Evolutionary conservation across 2,113 vertebrate genomes (phyloP).

Genomic region (Pterophyllum scalare): DNA sequence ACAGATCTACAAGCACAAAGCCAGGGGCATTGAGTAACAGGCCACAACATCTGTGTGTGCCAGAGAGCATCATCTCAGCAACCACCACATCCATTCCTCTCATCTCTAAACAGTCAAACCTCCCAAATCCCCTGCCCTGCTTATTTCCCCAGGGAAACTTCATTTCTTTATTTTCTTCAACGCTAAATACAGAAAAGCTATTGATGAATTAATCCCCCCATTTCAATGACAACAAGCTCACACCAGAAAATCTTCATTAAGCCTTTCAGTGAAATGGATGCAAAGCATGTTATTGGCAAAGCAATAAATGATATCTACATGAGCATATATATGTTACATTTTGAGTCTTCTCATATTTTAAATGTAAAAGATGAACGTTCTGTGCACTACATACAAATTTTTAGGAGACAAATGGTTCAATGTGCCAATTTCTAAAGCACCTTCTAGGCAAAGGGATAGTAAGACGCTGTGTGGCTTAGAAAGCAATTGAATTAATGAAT

Average conservation of each 20-base stretch:
- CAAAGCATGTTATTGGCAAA: conserved; percentile 7
- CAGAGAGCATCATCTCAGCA: conserved; percentile 36
- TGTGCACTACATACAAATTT: background rate
- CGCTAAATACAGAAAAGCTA: conserved; percentile 24
- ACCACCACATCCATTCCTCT: background rate
- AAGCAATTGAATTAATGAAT: conserved; percentile 13
- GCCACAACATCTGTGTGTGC: conserved; percentile 28
- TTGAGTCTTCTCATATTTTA: conserved; percentile 22
- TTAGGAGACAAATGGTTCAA: background rate
- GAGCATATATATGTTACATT: background rate
- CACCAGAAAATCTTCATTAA: conserved; percentile 21
- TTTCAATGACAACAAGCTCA: conserved; percentile 11
- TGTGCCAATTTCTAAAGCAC: background rate
- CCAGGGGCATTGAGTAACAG: conserved; percentile 9
- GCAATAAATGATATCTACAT: conserved; percentile 24
- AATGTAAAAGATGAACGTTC: background rate
- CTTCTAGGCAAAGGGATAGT: background rate
- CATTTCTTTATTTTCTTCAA: background rate
- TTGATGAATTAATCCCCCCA: conserved; percentile 4
- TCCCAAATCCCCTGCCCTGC: background rate
- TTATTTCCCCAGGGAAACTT: no score
- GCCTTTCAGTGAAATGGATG: conserved; percentile 13
- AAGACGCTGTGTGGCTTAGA: background rate
- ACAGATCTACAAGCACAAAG: conserved; percentile 45
- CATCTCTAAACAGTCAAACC: background rate